A percentile compares a stretch with the other conserved stretches of the same genome.
phyloP scores from a whole-genome alignment of 2,113 vertebrate genomes.

The Nanorana parkeri region DNA sequence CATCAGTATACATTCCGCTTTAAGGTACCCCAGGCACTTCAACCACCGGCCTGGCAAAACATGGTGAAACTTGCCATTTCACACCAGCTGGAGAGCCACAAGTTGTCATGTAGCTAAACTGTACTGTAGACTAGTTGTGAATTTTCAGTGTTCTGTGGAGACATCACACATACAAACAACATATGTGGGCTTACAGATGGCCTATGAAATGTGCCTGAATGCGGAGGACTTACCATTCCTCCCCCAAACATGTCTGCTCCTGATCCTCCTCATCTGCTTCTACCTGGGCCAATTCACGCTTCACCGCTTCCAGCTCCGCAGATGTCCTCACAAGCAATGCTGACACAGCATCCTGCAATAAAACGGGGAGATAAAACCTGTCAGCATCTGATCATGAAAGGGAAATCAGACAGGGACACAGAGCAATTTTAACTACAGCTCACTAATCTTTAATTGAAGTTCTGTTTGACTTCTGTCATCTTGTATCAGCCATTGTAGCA shows the following conservation, averaged over 20 bases:
- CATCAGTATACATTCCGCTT: too few species aligned
- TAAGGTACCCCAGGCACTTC: too few species aligned
- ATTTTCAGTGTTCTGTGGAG: background rate
- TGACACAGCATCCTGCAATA: slow-evolving; percentile 79
- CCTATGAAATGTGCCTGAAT: background rate
- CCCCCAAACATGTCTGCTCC: slow-evolving; percentile 62
- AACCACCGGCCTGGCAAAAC: too few species aligned
- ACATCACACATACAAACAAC: background rate
- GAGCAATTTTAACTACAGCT: slow-evolving; percentile 5
- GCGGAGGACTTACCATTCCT: slow-evolving; percentile 72
- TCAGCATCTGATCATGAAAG: slow-evolving; percentile 46
- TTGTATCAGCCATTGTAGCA: slow-evolving; percentile 9
- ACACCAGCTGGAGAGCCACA: too few species aligned
- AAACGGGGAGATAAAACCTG: slow-evolving; percentile 34
- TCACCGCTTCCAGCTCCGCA: slow-evolving; percentile 80
- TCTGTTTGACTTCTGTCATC: slow-evolving; percentile 42
- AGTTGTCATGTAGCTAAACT: too few species aligned
- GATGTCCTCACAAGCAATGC: slow-evolving; percentile 81
- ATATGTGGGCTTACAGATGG: background rate
- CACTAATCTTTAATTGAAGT: slow-evolving; percentile 30
- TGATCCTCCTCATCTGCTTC: slow-evolving; percentile 65
- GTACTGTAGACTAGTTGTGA: background rate
- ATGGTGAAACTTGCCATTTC: too few species aligned
- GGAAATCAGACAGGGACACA: background rate
- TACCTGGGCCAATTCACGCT: slow-evolving; percentile 78